Evolutionary conservation across 2,113 vertebrate genomes (phyloP), one percentile per base, ranked within the genome.

Genomic region (Bolborhynchus lineola): DNA sequence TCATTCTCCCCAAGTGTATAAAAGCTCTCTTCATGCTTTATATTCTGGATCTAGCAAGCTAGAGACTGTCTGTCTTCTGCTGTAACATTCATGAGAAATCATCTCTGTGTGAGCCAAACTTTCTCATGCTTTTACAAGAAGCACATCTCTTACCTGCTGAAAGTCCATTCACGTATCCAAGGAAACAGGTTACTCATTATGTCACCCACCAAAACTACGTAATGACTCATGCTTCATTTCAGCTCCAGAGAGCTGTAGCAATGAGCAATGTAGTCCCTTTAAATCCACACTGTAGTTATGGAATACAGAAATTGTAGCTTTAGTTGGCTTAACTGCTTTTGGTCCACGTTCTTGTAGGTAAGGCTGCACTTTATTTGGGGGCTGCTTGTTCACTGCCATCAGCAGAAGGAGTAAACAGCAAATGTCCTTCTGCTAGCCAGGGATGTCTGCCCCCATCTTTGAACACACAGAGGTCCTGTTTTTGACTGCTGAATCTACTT

Each of bases 161-260:
- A 96, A 93, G 86, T 93, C 88, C 77, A 72, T 93, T 86, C 82
- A 86, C 0, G 69, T 96, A 93, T 95, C 95, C 95, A 94, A 94
- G 95, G 95, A 93, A 96, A 96, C 93, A 86, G 52, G 80, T 94
- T 94, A 68, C 86, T 93, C 86, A 82, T 90, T 94, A 86, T 84
- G 69, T 94, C 82, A 93, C 77, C 77, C 79, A 75, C 94, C 8
- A 41, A 93, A 95, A 85, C 93, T 95, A 60, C 83, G 93, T 95
- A 88, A 92, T 95, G 76, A 94, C 82, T 95, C 86, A 91, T 88
- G 47, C 52, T 92, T 95, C 86, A 44, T 95, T 95, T 95, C 76
- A 92, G 23, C 52, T 90, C 42, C 57, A 88, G 69, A 57, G 31
- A 64, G 47, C 26, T 86, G 94, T 90, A 96, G 52, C 72, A 86